phyloP scores from a whole-genome alignment of 2,113 vertebrate species.

The Takifugu flavidus region DNA sequence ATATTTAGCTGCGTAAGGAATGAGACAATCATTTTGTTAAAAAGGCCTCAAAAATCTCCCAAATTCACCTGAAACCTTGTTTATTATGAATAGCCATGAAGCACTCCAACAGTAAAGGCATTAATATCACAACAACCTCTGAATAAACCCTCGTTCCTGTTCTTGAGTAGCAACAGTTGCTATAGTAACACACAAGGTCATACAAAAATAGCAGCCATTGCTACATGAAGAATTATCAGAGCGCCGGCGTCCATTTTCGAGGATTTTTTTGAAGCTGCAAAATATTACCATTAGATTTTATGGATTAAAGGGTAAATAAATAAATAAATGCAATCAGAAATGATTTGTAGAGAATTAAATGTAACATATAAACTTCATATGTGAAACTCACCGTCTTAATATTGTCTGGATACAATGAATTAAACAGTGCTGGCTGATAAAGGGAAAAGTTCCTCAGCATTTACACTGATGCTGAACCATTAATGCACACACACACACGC shows the following conservation, averaged over 20 bases:
- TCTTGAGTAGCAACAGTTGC: slow-evolving; percentile 70
- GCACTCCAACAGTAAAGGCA: no score
- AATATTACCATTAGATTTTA: no score
- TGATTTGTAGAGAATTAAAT: not conserved
- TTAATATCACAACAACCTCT: slow-evolving; percentile 23
- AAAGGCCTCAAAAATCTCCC: not conserved
- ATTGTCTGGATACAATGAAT: no score
- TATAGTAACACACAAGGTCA: slow-evolving; percentile 74
- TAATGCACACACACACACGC: no score
- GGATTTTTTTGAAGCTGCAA: not conserved
- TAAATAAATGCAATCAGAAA: not conserved
- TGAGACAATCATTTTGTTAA: not conserved
- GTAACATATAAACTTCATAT: not conserved
- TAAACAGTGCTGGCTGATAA: no score
- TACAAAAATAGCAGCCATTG: slow-evolving; percentile 63
- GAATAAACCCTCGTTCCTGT: slow-evolving; percentile 52
- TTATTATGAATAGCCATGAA: no score
- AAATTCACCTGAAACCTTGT: no score
- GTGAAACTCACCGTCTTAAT: not conserved
- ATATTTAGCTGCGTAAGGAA: no score
- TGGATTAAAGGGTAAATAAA: no score
- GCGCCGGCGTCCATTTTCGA: slow-evolving; percentile 6
- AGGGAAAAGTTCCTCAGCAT: no score
- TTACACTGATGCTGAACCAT: no score
- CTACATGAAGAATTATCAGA: slow-evolving; percentile 39